Evolutionary conservation across 2,797 vertebrate genomes (phyloP).

Genomic region (Cirrhinus mrigala): DNA sequence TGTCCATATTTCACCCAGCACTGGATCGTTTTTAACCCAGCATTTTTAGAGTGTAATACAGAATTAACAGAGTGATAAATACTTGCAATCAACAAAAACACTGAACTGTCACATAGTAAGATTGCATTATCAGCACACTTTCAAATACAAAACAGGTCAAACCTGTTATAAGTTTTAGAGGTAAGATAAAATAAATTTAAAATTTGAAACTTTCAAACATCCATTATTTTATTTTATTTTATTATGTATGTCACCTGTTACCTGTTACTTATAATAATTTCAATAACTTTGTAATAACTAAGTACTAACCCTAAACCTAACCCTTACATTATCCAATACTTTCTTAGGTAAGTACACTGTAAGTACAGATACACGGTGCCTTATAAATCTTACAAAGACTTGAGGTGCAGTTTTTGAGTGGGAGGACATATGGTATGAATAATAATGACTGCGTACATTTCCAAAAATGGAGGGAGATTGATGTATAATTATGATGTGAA

Average conservation of each 20-base stretch:
- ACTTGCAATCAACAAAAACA: background rate
- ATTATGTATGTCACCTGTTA: too few relatives aligned
- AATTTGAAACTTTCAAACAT: background rate
- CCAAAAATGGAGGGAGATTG: background rate
- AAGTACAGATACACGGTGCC: too few relatives aligned
- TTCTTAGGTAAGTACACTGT: too few relatives aligned
- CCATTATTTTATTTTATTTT: too few relatives aligned
- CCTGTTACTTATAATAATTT: too few relatives aligned
- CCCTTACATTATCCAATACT: too few relatives aligned
- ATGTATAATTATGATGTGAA: background rate
- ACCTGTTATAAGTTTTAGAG: background rate
- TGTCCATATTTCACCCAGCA: too few relatives aligned
- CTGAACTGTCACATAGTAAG: slow-evolving; percentile 10
- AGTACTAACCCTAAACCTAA: too few relatives aligned
- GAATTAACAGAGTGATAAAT: slow-evolving; percentile 10
- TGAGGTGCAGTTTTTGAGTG: background rate
- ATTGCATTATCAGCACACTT: slow-evolving; percentile 17
- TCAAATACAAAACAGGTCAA: background rate
- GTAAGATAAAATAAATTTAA: background rate
- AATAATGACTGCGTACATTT: background rate
- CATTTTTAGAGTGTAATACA: too few relatives aligned
- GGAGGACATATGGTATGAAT: background rate
- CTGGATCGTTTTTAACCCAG: too few relatives aligned
- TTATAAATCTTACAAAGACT: background rate
- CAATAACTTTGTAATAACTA: too few relatives aligned